These are phyloP conservation scores for Pycnomerus fuliginosus DNA, from an alignment of 2,888 invertebrate species.

Conservation along the genomic window DNA sequence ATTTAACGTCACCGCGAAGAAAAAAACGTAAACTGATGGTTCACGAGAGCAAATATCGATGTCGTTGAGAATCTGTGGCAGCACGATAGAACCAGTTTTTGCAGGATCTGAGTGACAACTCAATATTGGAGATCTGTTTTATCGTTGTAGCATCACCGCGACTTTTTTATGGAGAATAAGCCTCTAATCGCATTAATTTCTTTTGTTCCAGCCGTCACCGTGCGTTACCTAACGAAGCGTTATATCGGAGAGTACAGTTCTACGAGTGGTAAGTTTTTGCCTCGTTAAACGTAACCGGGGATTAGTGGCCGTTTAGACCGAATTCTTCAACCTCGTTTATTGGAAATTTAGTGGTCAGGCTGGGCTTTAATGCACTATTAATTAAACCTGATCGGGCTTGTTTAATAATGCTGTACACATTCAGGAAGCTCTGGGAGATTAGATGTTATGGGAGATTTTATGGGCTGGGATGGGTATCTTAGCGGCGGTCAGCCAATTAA, in stretches of 20 bases:
- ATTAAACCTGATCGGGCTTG: no score
- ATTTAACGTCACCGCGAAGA: slow-evolving; percentile 1
- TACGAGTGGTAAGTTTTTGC: slow-evolving; percentile 66
- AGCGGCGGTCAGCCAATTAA: no score
- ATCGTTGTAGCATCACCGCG: slow-evolving; percentile 11
- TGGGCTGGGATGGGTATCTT: no score
- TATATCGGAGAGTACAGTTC: slow-evolving; percentile 82
- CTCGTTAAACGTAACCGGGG: no score
- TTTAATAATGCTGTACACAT: no score
- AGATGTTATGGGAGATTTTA: no score
- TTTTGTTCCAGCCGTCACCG: slow-evolving; percentile 71
- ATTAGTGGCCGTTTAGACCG: no score
- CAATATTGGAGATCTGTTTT: slow-evolving; percentile 18
- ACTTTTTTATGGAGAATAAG: slow-evolving; percentile 5
- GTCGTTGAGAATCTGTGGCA: slow-evolving; percentile 19
- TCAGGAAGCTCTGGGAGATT: no score
- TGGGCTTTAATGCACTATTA: no score
- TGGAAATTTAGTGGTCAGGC: no score
- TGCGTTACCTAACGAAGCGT: slow-evolving; percentile 75
- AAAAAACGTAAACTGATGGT: slow-evolving; percentile 11
- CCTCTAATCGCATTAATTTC: slow-evolving; percentile 18
- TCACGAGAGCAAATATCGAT: slow-evolving; percentile 20
- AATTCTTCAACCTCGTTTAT: no score
- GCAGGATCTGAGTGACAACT: slow-evolving; percentile 22
- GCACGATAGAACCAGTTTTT: slow-evolving; percentile 24